Evolutionary conservation across 2,888 invertebrate genomes (phyloP), one percentile per base, ranked within the genome.

Genomic region (Sminthurides aquaticus): DNA sequence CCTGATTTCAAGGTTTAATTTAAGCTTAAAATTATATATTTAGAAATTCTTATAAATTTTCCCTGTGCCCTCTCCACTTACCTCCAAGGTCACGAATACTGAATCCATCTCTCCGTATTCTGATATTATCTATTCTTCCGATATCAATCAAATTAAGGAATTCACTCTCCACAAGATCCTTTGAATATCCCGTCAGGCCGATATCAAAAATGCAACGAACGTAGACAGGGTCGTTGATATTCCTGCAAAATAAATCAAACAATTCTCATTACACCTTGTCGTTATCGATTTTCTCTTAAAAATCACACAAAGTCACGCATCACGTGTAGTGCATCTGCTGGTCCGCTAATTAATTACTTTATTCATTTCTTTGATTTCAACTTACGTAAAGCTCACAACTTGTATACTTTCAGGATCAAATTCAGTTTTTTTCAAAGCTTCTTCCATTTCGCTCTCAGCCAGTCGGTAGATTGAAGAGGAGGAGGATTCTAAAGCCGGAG

Each of bases 301-400:
- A n/a, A n/a, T n/a, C n/a, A n/a, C n/a, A n/a, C n/a, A n/a, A n/a
- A n/a, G n/a, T n/a, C n/a, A n/a, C n/a, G n/a, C n/a, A n/a, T n/a
- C n/a, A n/a, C n/a, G n/a, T n/a, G n/a, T n/a, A n/a, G n/a, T n/a
- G n/a, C n/a, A n/a, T n/a, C n/a, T n/a, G n/a, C n/a, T n/a, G n/a
- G n/a, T n/a, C n/a, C n/a, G n/a, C n/a, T 15, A 34, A 34, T 34
- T 34, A 34, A 34, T 15, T 34, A 34, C 43, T 34, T 5, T 34
- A 5, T 34, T 34, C 43, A 34, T 34, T 34, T 34, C 15, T 34
- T 15, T 5, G 15, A 34, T 15, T 11, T 34, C 43, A n/a, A 5
- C 71, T 65, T 64, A 73, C 73, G 49, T 63, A 49, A 73, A 73
- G 25, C 64, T 60, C n/a, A 69, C 67, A n/a, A 74, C 69, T 59